These are phyloP conservation scores for Bombus terrestris DNA, from an alignment of 1,140 invertebrate genomes.

Conservation along the genomic window DNA sequence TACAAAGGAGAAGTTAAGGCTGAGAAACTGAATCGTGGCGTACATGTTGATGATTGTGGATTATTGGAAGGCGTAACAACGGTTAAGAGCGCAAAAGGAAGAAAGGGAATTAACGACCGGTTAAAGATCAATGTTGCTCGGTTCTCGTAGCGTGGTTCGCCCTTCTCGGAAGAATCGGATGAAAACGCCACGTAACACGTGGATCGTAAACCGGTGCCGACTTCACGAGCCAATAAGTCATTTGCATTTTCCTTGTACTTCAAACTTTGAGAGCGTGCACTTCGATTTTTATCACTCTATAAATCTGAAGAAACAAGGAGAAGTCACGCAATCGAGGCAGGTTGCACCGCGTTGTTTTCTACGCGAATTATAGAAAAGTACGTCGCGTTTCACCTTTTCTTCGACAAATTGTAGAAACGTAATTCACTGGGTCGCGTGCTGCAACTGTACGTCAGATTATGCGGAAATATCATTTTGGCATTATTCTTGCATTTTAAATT, in stretches of 20 bases:
- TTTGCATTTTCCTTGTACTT: slow-evolving; percentile 24
- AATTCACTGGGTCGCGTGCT: not conserved
- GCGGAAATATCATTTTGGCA: too few species aligned
- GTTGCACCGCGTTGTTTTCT: not conserved
- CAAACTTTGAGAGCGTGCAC: not conserved
- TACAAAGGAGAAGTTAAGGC: not conserved
- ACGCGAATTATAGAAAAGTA: not conserved
- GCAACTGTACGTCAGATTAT: too few species aligned
- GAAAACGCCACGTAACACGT: slow-evolving; percentile 21
- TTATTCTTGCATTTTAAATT: too few species aligned
- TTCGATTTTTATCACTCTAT: slow-evolving; percentile 1
- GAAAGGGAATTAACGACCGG: slow-evolving; percentile 20
- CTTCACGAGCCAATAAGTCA: slow-evolving; percentile 4
- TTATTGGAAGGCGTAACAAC: slow-evolving; percentile 5
- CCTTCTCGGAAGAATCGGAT: slow-evolving; percentile 30
- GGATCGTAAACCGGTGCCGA: not conserved
- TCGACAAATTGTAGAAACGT: not conserved
- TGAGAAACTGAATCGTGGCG: not conserved
- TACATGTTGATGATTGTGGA: not conserved
- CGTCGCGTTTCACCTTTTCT: not conserved
- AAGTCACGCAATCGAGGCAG: slow-evolving; percentile 4
- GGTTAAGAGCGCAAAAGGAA: not conserved
- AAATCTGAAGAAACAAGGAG: not conserved
- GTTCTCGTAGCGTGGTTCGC: not conserved
- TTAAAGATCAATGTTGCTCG: slow-evolving; percentile 38